phyloP scores from a whole-genome alignment of 2,888 invertebrate species.

The Anticlea derivata region DNA sequence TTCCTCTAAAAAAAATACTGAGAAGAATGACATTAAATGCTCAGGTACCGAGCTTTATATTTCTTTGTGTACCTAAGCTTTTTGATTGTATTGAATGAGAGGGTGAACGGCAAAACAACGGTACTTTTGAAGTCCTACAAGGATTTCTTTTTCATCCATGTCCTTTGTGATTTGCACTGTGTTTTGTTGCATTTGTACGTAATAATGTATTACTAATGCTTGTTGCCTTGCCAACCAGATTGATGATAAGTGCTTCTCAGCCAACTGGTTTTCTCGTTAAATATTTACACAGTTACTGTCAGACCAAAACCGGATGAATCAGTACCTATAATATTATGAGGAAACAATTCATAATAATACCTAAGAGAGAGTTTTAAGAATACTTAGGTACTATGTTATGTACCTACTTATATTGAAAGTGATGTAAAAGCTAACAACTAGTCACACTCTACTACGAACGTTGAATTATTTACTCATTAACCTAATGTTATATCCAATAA shows the following conservation, averaged over 20 bases:
- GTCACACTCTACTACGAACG: background rate
- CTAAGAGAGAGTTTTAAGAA: too few relatives aligned
- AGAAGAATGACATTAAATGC: background rate
- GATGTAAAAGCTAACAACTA: background rate
- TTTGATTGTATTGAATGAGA: background rate
- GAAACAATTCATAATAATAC: too few relatives aligned
- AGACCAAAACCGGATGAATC: too few relatives aligned
- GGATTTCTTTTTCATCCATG: background rate
- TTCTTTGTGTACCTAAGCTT: background rate
- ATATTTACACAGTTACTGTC: too few relatives aligned
- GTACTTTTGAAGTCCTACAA: background rate
- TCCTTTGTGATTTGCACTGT: background rate
- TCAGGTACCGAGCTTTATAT: background rate
- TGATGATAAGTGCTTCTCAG: conserved; percentile 4
- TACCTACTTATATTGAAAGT: background rate
- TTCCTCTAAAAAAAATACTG: background rate
- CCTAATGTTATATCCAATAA: conserved; percentile 22
- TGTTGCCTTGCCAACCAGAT: conserved; percentile 5
- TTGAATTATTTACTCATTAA: conserved; percentile 4
- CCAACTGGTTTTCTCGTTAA: conserved; percentile 13
- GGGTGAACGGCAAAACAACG: background rate
- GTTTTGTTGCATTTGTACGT: background rate
- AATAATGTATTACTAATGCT: conserved; percentile 2
- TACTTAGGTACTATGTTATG: background rate
- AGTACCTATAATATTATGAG: too few relatives aligned